Conservation (phyloP, 2,888 invertebrate species). For the Rhamnusium bicolor region DNA sequence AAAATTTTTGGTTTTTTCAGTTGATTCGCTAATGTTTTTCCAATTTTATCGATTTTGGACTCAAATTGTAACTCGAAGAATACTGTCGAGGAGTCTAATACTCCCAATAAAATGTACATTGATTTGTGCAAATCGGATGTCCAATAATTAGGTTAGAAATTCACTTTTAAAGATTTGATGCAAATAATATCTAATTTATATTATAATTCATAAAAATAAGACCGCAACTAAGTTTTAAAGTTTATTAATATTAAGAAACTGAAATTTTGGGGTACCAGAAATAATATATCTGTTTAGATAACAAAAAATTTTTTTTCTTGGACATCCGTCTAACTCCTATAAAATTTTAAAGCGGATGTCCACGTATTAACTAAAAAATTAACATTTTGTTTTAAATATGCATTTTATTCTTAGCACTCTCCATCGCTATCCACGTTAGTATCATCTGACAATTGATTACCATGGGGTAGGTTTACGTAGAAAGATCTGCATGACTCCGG, state of each 20-base stretch:
- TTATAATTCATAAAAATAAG: no score
- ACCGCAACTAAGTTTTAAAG: no score
- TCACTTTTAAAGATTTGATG: neutral
- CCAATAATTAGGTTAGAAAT: neutral
- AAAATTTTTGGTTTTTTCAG: no score
- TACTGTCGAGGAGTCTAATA: no score
- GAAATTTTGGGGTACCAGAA: neutral
- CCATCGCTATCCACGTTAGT: conserved; percentile 6
- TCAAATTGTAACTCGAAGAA: no score
- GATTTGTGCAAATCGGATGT: no score
- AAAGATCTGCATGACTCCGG: conserved; percentile 25
- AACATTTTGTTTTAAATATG: neutral
- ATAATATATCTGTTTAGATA: neutral
- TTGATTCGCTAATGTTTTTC: no score
- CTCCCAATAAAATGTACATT: no score
- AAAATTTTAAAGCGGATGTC: conserved; percentile 17
- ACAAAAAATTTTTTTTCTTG: neutral
- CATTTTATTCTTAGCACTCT: conserved; percentile 13
- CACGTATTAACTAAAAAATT: conserved; percentile 4
- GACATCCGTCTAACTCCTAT: conserved; percentile 2
- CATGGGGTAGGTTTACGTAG: conserved; percentile 12
- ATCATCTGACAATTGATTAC: conserved; percentile 26
- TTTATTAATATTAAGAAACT: neutral
- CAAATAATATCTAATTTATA: neutral
- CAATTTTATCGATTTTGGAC: no score